phyloP scores from a whole-genome alignment of 2,797 vertebrate species.

The Leuciscus waleckii region DNA sequence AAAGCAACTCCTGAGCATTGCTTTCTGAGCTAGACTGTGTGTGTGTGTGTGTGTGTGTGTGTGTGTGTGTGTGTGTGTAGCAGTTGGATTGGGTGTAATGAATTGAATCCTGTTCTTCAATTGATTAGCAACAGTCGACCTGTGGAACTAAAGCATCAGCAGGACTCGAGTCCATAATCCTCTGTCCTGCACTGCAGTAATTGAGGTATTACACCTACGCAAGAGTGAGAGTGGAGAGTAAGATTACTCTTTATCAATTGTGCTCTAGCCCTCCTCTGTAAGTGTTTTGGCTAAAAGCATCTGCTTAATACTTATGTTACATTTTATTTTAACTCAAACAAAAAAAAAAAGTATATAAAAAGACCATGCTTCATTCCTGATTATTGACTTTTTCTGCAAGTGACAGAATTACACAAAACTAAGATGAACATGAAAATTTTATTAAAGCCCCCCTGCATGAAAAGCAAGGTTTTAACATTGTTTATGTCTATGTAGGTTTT shows the following conservation, averaged over 20 bases:
- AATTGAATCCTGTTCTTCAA: slow-evolving; percentile 38
- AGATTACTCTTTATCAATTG: slow-evolving; percentile 28
- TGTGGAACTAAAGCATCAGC: slow-evolving; percentile 27
- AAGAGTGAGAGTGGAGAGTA: slow-evolving; percentile 30
- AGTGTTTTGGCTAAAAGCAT: slow-evolving; percentile 11
- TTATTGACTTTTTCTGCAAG: not conserved
- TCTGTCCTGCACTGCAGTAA: slow-evolving; percentile 19
- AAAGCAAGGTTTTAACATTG: too few relatives aligned
- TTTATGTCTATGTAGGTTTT: too few relatives aligned
- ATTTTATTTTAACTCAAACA: not conserved
- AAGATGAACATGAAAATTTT: too few relatives aligned
- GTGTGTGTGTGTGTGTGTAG: slow-evolving; percentile 8
- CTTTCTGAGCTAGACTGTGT: slow-evolving; percentile 6
- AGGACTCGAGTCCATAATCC: slow-evolving; percentile 17
- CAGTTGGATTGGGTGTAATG: slow-evolving; percentile 11
- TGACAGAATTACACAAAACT: not conserved
- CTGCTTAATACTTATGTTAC: not conserved
- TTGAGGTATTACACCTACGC: slow-evolving; percentile 30
- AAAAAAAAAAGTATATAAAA: not conserved
- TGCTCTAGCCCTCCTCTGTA: not conserved
- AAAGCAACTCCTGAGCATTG: not conserved
- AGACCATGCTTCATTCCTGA: not conserved
- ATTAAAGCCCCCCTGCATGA: too few relatives aligned
- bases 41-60: slow-evolving; percentile 32
- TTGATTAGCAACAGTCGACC: slow-evolving; percentile 33